These are phyloP conservation scores for Lasioglossum zephyrum DNA, from an alignment of 2,888 invertebrate species.

Conservation along the genomic window DNA sequence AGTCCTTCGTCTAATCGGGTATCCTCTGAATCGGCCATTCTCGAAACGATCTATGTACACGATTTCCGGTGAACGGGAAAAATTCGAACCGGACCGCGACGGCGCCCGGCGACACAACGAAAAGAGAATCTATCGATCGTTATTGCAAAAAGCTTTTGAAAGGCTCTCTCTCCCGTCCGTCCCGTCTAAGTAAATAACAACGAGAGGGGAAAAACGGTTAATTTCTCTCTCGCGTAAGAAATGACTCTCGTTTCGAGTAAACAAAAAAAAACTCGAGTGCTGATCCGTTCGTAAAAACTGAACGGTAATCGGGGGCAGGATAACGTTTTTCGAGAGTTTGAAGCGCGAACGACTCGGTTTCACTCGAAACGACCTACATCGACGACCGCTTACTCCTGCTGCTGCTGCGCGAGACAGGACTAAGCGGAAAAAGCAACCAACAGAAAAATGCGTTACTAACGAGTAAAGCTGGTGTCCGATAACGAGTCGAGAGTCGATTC, in stretches of 20 bases:
- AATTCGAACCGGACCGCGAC: neutral
- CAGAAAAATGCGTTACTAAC: constrained; percentile 22
- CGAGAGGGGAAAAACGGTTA: neutral
- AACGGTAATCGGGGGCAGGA: neutral
- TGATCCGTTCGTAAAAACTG: neutral
- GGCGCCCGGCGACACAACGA: neutral
- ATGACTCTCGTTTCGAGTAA: neutral
- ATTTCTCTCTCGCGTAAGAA: neutral
- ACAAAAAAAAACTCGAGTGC: neutral
- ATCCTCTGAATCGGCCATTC: neutral
- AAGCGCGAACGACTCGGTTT: constrained; percentile 36
- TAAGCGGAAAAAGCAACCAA: constrained; percentile 19
- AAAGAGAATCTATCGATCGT: neutral
- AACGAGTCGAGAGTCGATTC: constrained; percentile 14
- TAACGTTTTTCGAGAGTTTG: constrained; percentile 18
- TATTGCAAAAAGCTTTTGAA: neutral
- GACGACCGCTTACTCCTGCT: neutral
- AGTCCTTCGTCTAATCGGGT: constrained; percentile 26
- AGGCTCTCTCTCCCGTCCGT: neutral
- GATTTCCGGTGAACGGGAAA: neutral
- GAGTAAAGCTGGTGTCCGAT: constrained; percentile 19
- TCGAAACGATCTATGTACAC: neutral
- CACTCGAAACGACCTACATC: constrained; percentile 44
- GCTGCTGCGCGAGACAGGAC: neutral
- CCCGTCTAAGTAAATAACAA: neutral